Evolutionary conservation across 2,113 vertebrate species (phyloP).

Genomic region (Panthera tigris): DNA sequence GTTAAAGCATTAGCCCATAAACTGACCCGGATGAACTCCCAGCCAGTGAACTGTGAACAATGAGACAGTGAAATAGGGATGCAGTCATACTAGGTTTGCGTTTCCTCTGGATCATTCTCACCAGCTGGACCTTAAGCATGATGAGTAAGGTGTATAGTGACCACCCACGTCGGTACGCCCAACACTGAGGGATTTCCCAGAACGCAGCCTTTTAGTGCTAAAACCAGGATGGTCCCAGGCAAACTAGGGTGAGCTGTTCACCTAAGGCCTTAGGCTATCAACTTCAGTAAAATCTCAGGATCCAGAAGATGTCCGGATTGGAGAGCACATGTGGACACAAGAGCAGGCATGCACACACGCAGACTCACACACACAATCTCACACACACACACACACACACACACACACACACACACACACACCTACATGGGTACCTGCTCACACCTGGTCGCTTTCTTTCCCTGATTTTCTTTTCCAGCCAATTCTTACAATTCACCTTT

Average conservation of each 20-base stretch:
- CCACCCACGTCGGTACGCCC: not conserved
- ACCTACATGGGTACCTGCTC: not conserved
- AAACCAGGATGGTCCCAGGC: not conserved
- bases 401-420: not conserved
- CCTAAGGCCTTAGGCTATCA: not conserved
- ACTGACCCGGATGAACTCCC: not conserved
- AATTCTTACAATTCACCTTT: slow-evolving; percentile 13
- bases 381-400: not conserved
- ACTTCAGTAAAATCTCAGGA: slow-evolving; percentile 2
- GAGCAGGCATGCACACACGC: rapidly evolving
- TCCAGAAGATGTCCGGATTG: not conserved
- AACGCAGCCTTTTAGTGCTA: not conserved
- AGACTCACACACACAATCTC: not conserved
- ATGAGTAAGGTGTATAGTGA: not conserved
- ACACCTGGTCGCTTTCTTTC: not conserved
- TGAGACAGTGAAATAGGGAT: not conserved
- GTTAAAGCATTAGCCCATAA: slow-evolving; percentile 53
- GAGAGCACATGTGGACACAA: not conserved
- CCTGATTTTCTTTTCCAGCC: slow-evolving; percentile 61
- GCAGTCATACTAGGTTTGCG: not conserved
- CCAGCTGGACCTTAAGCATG: not conserved
- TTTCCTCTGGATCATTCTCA: slow-evolving; percentile 29
- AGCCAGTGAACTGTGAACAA: slow-evolving; percentile 16
- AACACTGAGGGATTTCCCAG: not conserved
- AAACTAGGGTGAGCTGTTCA: not conserved